phyloP scores from a whole-genome alignment of 2,113 vertebrate genomes.

The Arizona elegans region DNA sequence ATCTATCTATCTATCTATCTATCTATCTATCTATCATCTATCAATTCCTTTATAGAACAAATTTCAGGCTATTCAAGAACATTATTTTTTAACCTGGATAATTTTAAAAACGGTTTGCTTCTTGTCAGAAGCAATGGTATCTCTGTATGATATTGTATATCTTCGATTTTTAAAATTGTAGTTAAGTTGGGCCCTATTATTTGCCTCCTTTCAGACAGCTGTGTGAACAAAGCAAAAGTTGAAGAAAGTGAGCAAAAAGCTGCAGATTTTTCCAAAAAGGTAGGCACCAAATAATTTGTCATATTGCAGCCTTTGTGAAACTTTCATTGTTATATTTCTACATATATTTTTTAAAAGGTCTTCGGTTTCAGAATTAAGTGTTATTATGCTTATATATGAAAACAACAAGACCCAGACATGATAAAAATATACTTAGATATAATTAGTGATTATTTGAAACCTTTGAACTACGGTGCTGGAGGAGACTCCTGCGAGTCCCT shows the following conservation, averaged over 20 bases:
- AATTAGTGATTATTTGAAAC: neutral
- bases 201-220: constrained; percentile 77
- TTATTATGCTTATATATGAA: neutral
- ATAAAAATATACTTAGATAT: neutral
- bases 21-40: too few relatives aligned
- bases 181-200: constrained; percentile 25
- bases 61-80: neutral
- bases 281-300: constrained; percentile 67
- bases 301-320: neutral
- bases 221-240: constrained; percentile 94
- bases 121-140: neutral
- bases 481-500: too few relatives aligned
- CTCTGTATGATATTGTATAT: neutral
- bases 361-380: neutral
- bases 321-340: neutral
- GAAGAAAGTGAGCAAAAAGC: constrained; percentile 95
- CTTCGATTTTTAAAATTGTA: neutral
- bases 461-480: too few relatives aligned
- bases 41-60: neutral
- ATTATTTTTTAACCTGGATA: neutral
- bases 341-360: neutral
- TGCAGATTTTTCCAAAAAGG: constrained; percentile 93
- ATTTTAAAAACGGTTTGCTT: neutral
- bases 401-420: neutral
- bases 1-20: too few relatives aligned